These are phyloP conservation scores for Melinopterus prodromus DNA, from an alignment of 2,888 invertebrate genomes.

Conservation along the genomic window DNA sequence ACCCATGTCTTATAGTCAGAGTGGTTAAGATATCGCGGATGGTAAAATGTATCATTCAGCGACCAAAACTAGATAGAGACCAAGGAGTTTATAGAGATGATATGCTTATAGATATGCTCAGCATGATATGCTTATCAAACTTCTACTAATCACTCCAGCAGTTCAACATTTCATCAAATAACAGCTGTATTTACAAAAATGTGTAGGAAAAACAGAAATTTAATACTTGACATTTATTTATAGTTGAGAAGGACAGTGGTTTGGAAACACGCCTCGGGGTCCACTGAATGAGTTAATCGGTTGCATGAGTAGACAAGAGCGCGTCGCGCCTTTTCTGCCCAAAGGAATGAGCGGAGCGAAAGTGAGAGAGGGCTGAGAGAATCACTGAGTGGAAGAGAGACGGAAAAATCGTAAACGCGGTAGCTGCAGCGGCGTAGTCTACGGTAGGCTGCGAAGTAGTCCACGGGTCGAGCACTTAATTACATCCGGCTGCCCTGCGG, in stretches of 20 bases:
- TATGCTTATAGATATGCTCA: too few species aligned
- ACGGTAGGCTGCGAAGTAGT: constrained; percentile 21
- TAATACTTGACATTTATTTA: background rate
- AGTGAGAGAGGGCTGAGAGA: background rate
- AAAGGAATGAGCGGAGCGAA: background rate
- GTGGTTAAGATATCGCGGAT: too few species aligned
- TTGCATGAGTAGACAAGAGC: background rate
- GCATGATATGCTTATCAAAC: too few species aligned
- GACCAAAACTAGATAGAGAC: too few species aligned
- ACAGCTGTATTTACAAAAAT: too few species aligned
- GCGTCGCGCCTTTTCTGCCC: background rate
- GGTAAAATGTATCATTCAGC: too few species aligned
- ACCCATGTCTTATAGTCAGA: too few species aligned
- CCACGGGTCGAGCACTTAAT: constrained; percentile 21
- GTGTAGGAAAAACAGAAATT: background rate
- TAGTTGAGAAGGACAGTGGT: background rate
- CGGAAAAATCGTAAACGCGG: background rate
- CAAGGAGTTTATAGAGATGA: too few species aligned
- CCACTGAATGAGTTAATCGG: background rate
- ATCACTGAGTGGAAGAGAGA: background rate
- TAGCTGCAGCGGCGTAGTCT: background rate
- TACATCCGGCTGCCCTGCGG: constrained; percentile 20
- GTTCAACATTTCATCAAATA: too few species aligned
- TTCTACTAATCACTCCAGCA: too few species aligned
- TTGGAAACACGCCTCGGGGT: background rate